These are phyloP conservation scores for Neosilurus mollespiculum DNA, from an alignment of 2,797 vertebrate genomes.

Conservation along the genomic window DNA sequence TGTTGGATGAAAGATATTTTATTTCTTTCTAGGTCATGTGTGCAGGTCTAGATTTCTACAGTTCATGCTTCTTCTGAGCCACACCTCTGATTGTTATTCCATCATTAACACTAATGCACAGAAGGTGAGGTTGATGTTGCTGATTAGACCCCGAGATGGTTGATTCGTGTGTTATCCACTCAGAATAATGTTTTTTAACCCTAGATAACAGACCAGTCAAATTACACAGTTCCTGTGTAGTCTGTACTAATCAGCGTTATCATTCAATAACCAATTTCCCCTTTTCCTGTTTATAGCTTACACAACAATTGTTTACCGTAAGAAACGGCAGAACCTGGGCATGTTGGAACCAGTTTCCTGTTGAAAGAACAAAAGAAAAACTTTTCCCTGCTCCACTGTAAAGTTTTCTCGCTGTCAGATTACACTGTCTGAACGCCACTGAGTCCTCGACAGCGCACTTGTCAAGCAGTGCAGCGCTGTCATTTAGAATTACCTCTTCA, in stretches of 20 bases:
- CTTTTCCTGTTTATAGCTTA: background rate
- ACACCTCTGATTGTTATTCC: background rate
- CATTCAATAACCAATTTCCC: too few relatives aligned
- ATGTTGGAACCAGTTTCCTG: background rate
- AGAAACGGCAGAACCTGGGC: background rate
- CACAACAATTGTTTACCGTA: background rate
- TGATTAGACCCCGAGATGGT: too few relatives aligned
- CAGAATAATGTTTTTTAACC: too few relatives aligned
- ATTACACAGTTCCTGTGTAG: too few relatives aligned
- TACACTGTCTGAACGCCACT: constrained; percentile 34
- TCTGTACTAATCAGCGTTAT: too few relatives aligned
- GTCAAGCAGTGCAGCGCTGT: constrained; percentile 57
- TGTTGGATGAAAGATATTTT: background rate
- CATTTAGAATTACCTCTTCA: constrained; percentile 49
- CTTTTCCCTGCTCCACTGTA: background rate
- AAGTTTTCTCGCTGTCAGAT: constrained; percentile 30
- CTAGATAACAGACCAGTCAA: too few relatives aligned
- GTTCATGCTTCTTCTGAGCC: background rate
- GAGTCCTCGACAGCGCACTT: constrained; percentile 20
- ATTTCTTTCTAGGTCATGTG: background rate
- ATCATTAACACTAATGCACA: background rate
- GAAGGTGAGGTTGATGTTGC: too few relatives aligned
- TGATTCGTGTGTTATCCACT: too few relatives aligned
- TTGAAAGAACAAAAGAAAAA: background rate
- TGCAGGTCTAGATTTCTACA: background rate